Evolutionary conservation across 2,797 vertebrate genomes (phyloP).

Genomic region (Chaetophractus vellerosus): DNA sequence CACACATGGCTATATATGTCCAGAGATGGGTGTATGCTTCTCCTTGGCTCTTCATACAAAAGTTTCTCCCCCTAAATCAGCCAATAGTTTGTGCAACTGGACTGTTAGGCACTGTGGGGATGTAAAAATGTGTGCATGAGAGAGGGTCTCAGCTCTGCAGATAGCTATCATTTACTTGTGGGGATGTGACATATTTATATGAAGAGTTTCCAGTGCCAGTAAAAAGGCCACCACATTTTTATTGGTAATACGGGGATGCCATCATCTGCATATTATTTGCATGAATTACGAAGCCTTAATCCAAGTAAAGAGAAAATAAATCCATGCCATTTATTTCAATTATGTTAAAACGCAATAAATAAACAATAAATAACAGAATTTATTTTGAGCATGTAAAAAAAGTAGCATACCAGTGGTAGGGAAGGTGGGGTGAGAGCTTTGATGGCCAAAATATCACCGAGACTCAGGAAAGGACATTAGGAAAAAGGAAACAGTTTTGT

Average conservation of each 20-base stretch:
- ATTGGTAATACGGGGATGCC: constrained; percentile 24
- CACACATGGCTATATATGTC: rapidly evolving
- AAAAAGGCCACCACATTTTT: constrained; percentile 44
- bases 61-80: not conserved
- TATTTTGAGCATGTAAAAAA: constrained; percentile 1
- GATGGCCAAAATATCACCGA: constrained; percentile 32
- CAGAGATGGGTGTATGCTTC: not conserved
- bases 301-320: constrained; percentile 71
- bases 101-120: not conserved
- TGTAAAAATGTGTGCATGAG: not conserved
- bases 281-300: constrained; percentile 71
- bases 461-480: not conserved
- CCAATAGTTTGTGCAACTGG: not conserved
- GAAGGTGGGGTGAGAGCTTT: not conserved
- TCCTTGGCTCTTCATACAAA: not conserved
- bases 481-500: not conserved
- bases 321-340: constrained; percentile 61
- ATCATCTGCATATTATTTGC: constrained; percentile 45
- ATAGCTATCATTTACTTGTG: not conserved
- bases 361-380: constrained; percentile 56
- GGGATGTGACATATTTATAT: not conserved
- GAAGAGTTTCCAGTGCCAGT: constrained; percentile 29
- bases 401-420: not conserved
- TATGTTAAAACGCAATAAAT: constrained; percentile 63
- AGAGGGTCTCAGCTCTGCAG: not conserved